Evolutionary conservation across 2,888 invertebrate genomes (phyloP).

Genomic region (Brassicogethes aeneus): DNA sequence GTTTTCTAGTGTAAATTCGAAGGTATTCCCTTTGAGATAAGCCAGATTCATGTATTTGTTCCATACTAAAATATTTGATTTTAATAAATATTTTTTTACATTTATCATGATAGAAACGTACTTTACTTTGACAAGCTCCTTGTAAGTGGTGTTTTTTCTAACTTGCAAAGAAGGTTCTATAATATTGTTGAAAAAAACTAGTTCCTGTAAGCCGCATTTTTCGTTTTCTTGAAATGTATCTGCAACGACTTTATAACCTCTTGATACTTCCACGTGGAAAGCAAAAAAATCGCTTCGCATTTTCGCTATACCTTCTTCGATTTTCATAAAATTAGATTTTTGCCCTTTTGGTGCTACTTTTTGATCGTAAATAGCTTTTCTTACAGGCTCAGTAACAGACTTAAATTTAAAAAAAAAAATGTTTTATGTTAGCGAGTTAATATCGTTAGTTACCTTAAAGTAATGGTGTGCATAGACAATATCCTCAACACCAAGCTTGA

Average conservation of each 20-base stretch:
- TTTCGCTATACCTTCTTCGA: constrained; percentile 51
- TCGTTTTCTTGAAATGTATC: constrained; percentile 59
- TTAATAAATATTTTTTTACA: no score
- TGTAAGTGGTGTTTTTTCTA: constrained; percentile 46
- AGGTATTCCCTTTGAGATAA: constrained; percentile 47
- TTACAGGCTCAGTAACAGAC: constrained; percentile 53
- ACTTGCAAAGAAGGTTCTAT: constrained; percentile 48
- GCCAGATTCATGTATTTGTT: constrained; percentile 47
- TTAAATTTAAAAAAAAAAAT: constrained; percentile 28
- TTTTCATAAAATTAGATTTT: constrained; percentile 47
- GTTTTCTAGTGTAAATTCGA: constrained; percentile 50
- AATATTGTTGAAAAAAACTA: constrained; percentile 47
- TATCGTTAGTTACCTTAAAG: constrained; percentile 47
- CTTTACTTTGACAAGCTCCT: constrained; percentile 49
- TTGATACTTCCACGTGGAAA: constrained; percentile 58
- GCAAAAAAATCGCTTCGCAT: constrained; percentile 55
- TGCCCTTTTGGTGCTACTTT: constrained; percentile 53
- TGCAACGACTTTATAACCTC: constrained; percentile 57
- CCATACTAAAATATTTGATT: constrained; percentile 18
- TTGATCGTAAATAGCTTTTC: constrained; percentile 52
- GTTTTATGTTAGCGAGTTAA: no score
- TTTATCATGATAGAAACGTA: no score
- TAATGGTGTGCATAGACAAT: constrained; percentile 46
- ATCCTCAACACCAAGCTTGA: constrained; percentile 52
- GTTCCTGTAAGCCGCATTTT: constrained; percentile 61